phyloP scores from a whole-genome alignment of 2,888 invertebrate species.

The Nezara viridula region DNA sequence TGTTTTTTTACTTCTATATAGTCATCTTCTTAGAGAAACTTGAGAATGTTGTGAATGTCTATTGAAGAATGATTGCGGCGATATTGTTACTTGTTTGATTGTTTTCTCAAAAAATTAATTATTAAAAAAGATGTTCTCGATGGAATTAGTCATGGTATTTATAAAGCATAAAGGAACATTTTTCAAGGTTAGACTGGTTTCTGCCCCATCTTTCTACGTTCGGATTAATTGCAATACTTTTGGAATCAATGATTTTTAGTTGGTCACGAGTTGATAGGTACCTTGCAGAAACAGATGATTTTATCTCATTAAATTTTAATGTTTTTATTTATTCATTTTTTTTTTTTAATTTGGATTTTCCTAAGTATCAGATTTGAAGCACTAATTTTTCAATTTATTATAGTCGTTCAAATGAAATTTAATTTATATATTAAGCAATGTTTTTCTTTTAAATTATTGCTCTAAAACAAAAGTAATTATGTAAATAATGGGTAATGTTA shows the following conservation, averaged over 20 bases:
- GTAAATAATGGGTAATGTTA: conserved; percentile 47
- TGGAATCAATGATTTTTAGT: background rate
- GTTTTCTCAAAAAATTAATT: conserved; percentile 1
- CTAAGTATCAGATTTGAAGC: background rate
- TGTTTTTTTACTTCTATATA: conserved; percentile 52
- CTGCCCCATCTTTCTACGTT: background rate
- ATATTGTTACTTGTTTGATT: conserved; percentile 49
- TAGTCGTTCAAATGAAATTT: background rate
- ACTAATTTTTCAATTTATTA: conserved; percentile 39
- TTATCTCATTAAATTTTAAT: conserved; percentile 4
- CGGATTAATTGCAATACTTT: background rate
- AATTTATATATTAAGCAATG: conserved; percentile 22
- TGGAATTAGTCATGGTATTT: conserved; percentile 38
- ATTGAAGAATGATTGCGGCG: conserved; percentile 39
- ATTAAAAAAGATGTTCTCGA: conserved; percentile 31
- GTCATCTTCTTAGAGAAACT: conserved; percentile 47
- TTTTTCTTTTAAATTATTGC: conserved; percentile 22
- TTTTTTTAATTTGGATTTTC: background rate
- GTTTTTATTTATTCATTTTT: background rate
- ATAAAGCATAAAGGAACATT: background rate
- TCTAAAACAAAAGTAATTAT: background rate
- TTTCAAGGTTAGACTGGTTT: background rate
- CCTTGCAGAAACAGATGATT: conserved; percentile 21
- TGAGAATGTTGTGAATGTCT: conserved; percentile 41
- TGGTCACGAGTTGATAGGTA: background rate